Percentiles rank a stretch among this genome's conserved stretches.
Evolutionary conservation across 1,140 invertebrate genomes (phyloP).

Genomic region (Aphidius ervi): DNA sequence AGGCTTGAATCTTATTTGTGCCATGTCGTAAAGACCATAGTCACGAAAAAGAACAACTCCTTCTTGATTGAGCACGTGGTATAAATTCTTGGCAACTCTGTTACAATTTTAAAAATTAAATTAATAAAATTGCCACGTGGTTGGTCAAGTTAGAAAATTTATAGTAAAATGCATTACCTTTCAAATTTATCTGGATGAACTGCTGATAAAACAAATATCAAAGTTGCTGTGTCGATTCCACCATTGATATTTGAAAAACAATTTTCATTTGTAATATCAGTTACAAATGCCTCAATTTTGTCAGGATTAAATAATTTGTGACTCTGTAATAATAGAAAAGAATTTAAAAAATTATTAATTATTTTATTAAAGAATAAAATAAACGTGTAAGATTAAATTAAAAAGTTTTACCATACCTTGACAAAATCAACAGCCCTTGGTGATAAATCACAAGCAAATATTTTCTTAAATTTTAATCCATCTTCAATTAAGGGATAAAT

Average conservation of each 20-base stretch:
- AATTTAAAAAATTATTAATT: constrained; percentile 9
- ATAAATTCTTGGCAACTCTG: constrained; percentile 66
- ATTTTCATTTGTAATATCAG: constrained; percentile 64
- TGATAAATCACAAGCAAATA: constrained; percentile 94
- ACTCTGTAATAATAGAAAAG: constrained; percentile 33
- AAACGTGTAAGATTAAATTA: constrained; percentile 1
- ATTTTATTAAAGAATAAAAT: constrained; percentile 2
- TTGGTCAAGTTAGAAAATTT: neutral
- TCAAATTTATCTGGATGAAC: constrained; percentile 77
- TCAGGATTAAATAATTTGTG: constrained; percentile 57
- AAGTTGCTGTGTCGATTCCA: constrained; percentile 63
- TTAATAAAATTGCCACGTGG: neutral
- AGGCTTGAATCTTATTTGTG: constrained; percentile 88
- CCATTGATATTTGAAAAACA: constrained; percentile 57
- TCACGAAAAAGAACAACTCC: constrained; percentile 89
- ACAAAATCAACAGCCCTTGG: constrained; percentile 85
- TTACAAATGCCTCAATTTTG: constrained; percentile 72
- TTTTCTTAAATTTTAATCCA: constrained; percentile 62
- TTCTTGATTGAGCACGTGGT: constrained; percentile 68
- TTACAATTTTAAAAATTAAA: constrained; percentile 9
- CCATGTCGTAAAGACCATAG: constrained; percentile 98
- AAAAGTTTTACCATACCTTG: constrained; percentile 49
- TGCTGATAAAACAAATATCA: constrained; percentile 79
- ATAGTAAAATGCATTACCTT: constrained; percentile 28
- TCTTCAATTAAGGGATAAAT: constrained; percentile 89